Evolutionary conservation across 2,797 vertebrate species (phyloP), one percentile per base, ranked within the genome.

Genomic region (Eospalax fontanierii): DNA sequence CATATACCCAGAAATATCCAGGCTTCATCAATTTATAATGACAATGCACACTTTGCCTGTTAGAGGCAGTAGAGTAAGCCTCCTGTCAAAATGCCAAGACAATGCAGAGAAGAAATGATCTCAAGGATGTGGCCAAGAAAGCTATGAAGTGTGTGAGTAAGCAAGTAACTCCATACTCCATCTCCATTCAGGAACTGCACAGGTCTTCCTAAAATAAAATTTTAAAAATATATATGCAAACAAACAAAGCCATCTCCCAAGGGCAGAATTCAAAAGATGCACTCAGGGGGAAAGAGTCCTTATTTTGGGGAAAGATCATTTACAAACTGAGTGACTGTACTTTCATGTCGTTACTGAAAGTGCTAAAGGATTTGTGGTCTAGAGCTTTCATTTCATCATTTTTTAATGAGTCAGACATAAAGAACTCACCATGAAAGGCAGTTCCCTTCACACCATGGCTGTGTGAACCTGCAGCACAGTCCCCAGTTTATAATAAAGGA

Each of bases 1-100:
- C 93, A 98, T 97, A 98, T 98, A 98, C 96, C 96, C 97, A 97
- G 97, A 98, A 98, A 96, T 97, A 98, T 74, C 92, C 74, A 97
- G 91, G 93, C 94, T 97, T 96, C 97, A 97, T 96, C 82, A 97
- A 98, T 98, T 98, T 97, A 70, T 97, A 98, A 98, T 82, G 93
- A 93, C 96, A 97, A 79, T 35, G 75, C 59, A 95, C 96, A 97
- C 96, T 98, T 80, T 97, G 96, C 88, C 95, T 94, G 92, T 94
- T 96, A 98, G 87, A 96, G 82, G 46, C 8, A 95, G 97, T 95
- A 97, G 98, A 86, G 81, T 79, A 96, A 95, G 97, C 82, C 75
- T 97, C 90, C 87, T 97, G 96, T 95, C 97, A 98, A 97, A 96
- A 97, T 91, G 96, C 96, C 96, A 98, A 97, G 63, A 82, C 71